Evolutionary conservation across 1,140 invertebrate species (phyloP).

Genomic region (Antheraea pernyi): DNA sequence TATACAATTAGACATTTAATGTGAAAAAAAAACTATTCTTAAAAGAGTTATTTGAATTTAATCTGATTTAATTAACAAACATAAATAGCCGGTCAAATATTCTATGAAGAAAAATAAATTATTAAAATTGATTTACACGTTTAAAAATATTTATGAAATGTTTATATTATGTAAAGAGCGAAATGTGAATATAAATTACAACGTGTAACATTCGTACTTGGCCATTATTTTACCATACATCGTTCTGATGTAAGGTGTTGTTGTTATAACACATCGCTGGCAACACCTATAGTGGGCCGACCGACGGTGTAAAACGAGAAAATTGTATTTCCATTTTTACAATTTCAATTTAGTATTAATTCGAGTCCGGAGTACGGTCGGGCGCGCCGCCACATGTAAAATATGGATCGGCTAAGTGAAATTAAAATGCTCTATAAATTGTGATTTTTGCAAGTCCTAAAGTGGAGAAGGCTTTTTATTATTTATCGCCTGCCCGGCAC

Average conservation of each 20-base stretch:
- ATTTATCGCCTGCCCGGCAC: constrained; percentile 70
- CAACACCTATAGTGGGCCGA: constrained; percentile 57
- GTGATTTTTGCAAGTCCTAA: constrained; percentile 79
- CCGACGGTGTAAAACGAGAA: constrained; percentile 63
- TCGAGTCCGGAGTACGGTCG: constrained; percentile 64
- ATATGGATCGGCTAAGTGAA: constrained; percentile 79
- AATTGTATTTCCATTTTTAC: constrained; percentile 79
- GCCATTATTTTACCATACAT: not conserved
- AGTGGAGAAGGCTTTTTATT: constrained; percentile 77
- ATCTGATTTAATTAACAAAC: no score
- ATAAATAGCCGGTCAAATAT: no score
- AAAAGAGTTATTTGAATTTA: no score
- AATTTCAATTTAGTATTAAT: constrained; percentile 80
- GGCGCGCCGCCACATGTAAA: constrained; percentile 76
- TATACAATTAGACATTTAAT: no score
- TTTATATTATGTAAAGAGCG: not conserved
- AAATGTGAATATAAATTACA: not conserved
- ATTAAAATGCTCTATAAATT: constrained; percentile 79
- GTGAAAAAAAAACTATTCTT: no score
- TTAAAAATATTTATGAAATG: not conserved
- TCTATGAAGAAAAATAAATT: no score
- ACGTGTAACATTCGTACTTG: not conserved
- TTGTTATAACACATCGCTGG: constrained; percentile 67
- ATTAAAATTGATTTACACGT: not conserved
- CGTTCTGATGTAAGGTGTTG: constrained; percentile 49